Evolutionary conservation across 2,888 invertebrate genomes (phyloP).

Genomic region (Pollenia amentaria): DNA sequence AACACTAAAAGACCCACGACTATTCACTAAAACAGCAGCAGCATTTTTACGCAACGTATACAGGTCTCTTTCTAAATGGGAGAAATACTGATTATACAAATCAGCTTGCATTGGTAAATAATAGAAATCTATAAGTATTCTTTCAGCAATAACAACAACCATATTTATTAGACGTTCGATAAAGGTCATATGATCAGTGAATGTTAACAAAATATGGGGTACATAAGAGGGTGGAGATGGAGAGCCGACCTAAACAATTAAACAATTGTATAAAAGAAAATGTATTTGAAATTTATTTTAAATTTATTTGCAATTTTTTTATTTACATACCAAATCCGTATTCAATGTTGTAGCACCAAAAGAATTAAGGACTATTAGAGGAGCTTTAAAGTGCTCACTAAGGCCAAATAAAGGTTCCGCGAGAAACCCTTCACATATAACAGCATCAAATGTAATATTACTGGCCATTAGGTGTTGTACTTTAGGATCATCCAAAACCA

Average conservation of each 20-base stretch:
- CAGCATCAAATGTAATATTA: conserved; percentile 83
- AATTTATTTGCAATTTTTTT: not conserved
- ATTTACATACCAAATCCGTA: conserved; percentile 79
- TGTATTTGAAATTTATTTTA: not conserved
- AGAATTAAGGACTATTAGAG: conserved; percentile 80
- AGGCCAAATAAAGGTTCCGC: conserved; percentile 83
- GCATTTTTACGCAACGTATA: conserved; percentile 79
- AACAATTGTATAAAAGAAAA: conserved; percentile 69
- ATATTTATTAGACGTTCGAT: conserved; percentile 82
- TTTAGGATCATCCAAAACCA: conserved; percentile 75
- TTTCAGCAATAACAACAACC: conserved; percentile 76
- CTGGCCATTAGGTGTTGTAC: conserved; percentile 79
- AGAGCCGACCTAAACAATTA: conserved; percentile 76
- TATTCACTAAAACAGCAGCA: conserved; percentile 82
- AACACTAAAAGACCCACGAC: conserved; percentile 81
- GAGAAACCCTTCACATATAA: conserved; percentile 83
- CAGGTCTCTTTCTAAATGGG: conserved; percentile 78
- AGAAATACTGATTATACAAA: conserved; percentile 80
- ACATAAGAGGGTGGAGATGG: conserved; percentile 83
- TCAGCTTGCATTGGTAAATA: conserved; percentile 81
- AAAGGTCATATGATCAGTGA: conserved; percentile 82
- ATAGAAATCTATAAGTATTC: conserved; percentile 76
- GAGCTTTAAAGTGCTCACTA: conserved; percentile 81
- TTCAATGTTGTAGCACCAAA: conserved; percentile 81
- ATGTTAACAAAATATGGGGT: conserved; percentile 79